Conservation (phyloP, 2,113 vertebrate species). For the Oryzias melastigma region DNA sequence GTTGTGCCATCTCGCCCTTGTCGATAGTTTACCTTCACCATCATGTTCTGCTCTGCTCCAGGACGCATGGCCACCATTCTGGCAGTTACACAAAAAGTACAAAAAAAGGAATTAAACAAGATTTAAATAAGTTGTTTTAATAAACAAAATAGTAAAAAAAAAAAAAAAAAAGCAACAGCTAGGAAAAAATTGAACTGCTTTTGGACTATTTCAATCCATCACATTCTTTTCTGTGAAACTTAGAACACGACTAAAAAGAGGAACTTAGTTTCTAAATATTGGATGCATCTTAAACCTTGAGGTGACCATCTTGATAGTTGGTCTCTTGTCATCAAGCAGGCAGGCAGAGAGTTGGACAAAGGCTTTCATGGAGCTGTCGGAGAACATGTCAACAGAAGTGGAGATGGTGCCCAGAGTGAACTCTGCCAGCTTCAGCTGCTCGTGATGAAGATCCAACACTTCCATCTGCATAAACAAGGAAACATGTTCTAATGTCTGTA, state of each 20-base stretch:
- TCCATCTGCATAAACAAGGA: constrained; percentile 41
- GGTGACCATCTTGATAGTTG: constrained; percentile 85
- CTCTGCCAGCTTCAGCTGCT: constrained; percentile 86
- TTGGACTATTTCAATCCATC: no score
- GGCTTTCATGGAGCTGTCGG: constrained; percentile 87
- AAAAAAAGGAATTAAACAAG: neutral
- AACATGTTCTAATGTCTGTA: neutral
- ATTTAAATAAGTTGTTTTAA: no score
- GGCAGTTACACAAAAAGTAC: neutral
- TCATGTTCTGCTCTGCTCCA: constrained; percentile 87
- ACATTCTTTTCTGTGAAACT: no score
- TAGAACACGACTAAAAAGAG: no score
- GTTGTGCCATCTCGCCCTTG: constrained; percentile 82
- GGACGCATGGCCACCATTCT: constrained; percentile 94
- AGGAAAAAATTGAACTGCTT: neutral
- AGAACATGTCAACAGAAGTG: constrained; percentile 85
- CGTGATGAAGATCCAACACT: constrained; percentile 78
- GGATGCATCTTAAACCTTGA: constrained; percentile 77
- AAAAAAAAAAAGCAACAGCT: neutral
- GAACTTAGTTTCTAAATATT: neutral
- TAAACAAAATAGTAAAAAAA: neutral
- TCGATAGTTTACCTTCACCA: constrained; percentile 89
- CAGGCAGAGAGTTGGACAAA: constrained; percentile 86
- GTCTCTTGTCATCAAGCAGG: constrained; percentile 92
- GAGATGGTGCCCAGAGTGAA: constrained; percentile 90